These are phyloP conservation scores for Philaethria dido DNA, from an alignment of 2,888 invertebrate genomes.

Conservation along the genomic window DNA sequence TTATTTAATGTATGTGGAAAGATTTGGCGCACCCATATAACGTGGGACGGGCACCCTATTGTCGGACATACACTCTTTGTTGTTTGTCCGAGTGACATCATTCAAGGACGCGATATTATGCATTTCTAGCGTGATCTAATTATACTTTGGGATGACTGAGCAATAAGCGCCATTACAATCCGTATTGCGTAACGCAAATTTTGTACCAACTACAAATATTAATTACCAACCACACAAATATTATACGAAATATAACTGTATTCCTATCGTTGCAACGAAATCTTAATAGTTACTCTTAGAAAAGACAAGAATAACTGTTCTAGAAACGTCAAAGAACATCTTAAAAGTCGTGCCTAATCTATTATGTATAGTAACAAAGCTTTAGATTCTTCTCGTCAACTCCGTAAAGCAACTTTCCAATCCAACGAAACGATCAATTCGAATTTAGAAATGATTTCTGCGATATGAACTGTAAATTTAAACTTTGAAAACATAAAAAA, in stretches of 20 bases:
- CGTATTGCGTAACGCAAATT: conserved; percentile 2
- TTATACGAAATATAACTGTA: conserved; percentile 28
- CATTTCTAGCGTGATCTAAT: conserved; percentile 57
- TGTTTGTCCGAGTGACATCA: conserved; percentile 60
- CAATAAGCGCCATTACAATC: conserved; percentile 33
- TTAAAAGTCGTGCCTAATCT: conserved; percentile 54
- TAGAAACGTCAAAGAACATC: conserved; percentile 50
- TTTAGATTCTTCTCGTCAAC: conserved; percentile 46
- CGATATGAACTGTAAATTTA: conserved; percentile 31
- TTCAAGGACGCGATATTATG: conserved; percentile 57
- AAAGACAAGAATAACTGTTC: conserved; percentile 47
- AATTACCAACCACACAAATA: conserved; percentile 13
- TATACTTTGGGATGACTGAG: conserved; percentile 50
- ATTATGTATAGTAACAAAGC: conserved; percentile 50
- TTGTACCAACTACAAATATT: neutral
- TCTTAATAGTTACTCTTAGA: conserved; percentile 45
- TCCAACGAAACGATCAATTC: conserved; percentile 44
- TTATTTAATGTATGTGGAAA: conserved; percentile 52
- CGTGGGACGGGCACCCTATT: conserved; percentile 62
- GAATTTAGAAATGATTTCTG: conserved; percentile 37
- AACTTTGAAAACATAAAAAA: conserved; percentile 15
- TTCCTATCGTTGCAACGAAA: conserved; percentile 30
- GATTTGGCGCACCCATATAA: conserved; percentile 66
- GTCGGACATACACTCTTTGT: conserved; percentile 59
- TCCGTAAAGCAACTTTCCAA: conserved; percentile 47